Conservation (phyloP, 2,113 vertebrate species). For the Xerus inauris region DNA sequence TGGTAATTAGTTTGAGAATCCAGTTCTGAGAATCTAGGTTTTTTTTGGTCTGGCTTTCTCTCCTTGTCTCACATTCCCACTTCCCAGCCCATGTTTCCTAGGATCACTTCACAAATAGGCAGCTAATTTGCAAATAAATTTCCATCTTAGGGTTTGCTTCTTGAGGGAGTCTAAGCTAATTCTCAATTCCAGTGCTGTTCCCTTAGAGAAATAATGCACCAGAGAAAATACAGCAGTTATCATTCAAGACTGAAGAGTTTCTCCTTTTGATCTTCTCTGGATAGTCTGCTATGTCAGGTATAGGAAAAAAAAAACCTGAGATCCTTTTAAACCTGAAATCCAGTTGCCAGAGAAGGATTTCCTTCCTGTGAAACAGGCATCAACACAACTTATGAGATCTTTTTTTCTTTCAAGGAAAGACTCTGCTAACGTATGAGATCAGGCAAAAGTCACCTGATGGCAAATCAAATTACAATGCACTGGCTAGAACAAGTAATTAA, state of each 20-base stretch:
- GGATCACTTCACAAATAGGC: neutral
- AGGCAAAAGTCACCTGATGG: constrained; percentile 36
- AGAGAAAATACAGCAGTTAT: neutral
- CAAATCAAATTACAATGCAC: constrained; percentile 61
- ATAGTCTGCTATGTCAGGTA: neutral
- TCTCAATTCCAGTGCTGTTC: neutral
- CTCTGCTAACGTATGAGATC: neutral
- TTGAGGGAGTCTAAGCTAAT: neutral
- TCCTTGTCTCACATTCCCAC: neutral
- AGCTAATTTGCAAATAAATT: neutral
- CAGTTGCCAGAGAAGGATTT: neutral
- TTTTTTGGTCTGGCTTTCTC: neutral
- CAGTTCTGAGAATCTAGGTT: too few relatives aligned
- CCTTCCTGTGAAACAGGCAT: neutral
- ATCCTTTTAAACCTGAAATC: neutral
- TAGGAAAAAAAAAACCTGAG: neutral
- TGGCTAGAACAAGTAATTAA: constrained; percentile 63
- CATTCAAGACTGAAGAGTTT: neutral
- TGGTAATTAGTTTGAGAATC: neutral
- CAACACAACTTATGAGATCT: neutral
- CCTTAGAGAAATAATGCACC: neutral
- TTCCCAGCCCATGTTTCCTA: neutral
- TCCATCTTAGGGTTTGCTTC: neutral
- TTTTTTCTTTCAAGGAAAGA: constrained; percentile 53
- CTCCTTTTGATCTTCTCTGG: neutral